These are phyloP conservation scores for Lucifuga dentata DNA, from an alignment of 2,113 vertebrate genomes.

Conservation along the genomic window DNA sequence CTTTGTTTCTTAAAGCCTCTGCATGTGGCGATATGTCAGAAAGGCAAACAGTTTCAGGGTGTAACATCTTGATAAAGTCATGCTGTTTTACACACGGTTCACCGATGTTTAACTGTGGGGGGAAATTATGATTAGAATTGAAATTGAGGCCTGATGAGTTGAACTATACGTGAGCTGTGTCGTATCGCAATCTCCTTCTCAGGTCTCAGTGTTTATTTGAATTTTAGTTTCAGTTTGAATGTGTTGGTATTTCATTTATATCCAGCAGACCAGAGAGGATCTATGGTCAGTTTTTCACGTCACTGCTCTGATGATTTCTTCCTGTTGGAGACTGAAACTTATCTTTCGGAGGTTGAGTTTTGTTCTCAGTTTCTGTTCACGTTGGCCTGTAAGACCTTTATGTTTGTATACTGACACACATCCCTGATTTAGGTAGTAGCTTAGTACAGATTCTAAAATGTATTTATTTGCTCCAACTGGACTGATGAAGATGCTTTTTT, in stretches of 20 bases:
- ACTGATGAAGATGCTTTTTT: slow-evolving; percentile 27
- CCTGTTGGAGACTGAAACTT: neutral
- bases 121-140: neutral
- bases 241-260: no score
- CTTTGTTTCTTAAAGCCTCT: neutral
- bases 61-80: no score
- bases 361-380: neutral
- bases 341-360: neutral
- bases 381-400: neutral
- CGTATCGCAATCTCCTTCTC: neutral
- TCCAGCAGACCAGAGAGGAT: neutral
- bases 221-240: neutral
- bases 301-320: neutral
- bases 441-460: neutral
- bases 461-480: neutral
- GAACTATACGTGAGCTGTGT: no score
- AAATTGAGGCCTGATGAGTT: neutral
- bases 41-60: no score
- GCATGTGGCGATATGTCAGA: no score
- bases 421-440: neutral
- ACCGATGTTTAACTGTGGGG: neutral
- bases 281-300: neutral
- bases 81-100: no score
- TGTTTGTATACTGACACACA: no score
- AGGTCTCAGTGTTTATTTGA: neutral